Percentiles rank a stretch among this genome's conserved stretches.
These are phyloP conservation scores for Drosophila kuntzei DNA, from an alignment of 2,888 invertebrate species.

Conservation along the genomic window DNA sequence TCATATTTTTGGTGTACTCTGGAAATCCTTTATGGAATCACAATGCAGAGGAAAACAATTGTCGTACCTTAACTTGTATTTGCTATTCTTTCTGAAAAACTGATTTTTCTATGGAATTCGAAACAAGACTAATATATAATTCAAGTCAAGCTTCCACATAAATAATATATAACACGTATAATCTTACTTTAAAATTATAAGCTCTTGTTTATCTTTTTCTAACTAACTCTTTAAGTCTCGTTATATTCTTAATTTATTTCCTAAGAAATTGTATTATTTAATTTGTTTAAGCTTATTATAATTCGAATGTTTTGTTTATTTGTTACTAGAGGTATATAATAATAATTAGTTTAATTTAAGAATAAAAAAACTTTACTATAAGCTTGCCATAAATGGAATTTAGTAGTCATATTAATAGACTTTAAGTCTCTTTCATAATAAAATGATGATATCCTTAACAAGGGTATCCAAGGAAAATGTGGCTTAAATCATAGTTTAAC, in stretches of 20 bases:
- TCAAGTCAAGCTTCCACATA: not conserved
- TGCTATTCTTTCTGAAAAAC: not conserved
- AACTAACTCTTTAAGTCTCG: no score
- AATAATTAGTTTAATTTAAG: not conserved
- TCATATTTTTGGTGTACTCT: not conserved
- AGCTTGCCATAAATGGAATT: not conserved
- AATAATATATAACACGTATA: not conserved
- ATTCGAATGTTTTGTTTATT: no score
- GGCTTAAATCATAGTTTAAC: constrained; percentile 17
- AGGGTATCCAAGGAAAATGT: not conserved
- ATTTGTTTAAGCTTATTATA: no score
- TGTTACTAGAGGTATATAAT: not conserved
- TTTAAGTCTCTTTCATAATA: not conserved
- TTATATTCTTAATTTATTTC: no score
- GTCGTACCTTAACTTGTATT: not conserved
- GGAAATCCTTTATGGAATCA: not conserved
- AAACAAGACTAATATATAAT: not conserved
- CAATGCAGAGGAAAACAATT: not conserved
- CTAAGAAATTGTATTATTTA: no score
- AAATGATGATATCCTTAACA: not conserved
- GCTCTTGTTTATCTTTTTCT: not conserved
- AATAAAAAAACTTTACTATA: not conserved
- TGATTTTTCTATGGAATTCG: not conserved
- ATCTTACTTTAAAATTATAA: not conserved
- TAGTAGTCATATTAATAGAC: not conserved